Evolutionary conservation across 2,113 vertebrate genomes (phyloP).

Genomic region (Perognathus longimembris): DNA sequence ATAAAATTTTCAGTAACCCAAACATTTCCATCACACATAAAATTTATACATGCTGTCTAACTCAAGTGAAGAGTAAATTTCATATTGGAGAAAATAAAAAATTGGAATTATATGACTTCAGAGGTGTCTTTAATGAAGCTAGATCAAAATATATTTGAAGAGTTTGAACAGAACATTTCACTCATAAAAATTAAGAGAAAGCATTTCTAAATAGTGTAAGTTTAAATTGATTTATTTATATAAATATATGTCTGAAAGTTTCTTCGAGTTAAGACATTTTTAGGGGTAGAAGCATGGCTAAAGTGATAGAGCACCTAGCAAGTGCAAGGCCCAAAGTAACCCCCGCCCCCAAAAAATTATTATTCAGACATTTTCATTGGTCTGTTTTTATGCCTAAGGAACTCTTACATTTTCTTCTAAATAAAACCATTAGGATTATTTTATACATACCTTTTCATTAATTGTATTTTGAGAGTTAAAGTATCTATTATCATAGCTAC

Average conservation of each 20-base stretch:
- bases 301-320: neutral
- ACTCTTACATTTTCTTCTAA: neutral
- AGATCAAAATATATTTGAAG: neutral
- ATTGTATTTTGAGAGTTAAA: constrained; percentile 36
- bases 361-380: neutral
- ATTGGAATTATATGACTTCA: neutral
- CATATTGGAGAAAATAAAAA: neutral
- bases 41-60: neutral
- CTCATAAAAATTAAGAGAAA: constrained; percentile 31
- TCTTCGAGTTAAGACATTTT: constrained; percentile 11
- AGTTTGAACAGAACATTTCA: neutral
- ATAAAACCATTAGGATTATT: neutral
- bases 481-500: neutral
- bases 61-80: neutral
- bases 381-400: constrained; percentile 27
- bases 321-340: too few relatives aligned
- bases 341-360: neutral
- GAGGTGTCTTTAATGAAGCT: neutral
- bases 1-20: neutral
- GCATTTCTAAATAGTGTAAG: neutral
- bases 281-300: neutral
- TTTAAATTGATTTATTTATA: constrained; percentile 14
- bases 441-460: neutral
- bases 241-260: constrained; percentile 32
- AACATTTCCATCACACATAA: neutral